phyloP scores from a whole-genome alignment of 2,113 vertebrate genomes.

The Colius striatus region DNA sequence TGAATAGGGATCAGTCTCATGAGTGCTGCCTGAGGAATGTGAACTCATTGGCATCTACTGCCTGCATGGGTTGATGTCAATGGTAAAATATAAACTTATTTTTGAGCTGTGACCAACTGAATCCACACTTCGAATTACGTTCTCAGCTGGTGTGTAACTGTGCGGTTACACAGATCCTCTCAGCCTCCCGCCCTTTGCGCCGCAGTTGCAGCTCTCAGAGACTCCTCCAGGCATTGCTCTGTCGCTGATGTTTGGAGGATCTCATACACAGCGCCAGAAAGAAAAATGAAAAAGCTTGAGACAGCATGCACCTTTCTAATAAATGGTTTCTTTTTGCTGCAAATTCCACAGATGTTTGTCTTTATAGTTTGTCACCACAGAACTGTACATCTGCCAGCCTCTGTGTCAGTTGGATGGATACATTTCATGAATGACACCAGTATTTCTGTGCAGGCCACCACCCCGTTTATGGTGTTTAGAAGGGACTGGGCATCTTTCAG shows the following conservation, averaged over 20 bases:
- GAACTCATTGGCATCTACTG: neutral
- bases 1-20: neutral
- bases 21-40: neutral
- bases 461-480: neutral
- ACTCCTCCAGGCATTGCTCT: neutral
- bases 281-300: neutral
- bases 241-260: neutral
- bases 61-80: neutral
- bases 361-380: neutral
- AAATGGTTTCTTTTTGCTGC: neutral
- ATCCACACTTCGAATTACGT: neutral
- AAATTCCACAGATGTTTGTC: conserved; percentile 31
- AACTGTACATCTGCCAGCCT: neutral
- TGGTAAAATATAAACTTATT: neutral
- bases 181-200: neutral
- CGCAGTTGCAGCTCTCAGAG: neutral
- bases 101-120: neutral
- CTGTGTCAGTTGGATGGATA: neutral
- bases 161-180: neutral
- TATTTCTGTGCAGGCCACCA: neutral
- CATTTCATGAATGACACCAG: neutral
- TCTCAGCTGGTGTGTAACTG: neutral
- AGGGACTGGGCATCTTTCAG: neutral
- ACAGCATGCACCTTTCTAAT: neutral
- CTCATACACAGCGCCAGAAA: neutral